Evolutionary conservation across 2,113 vertebrate species (phyloP).

Genomic region (Rafetus swinhoei): DNA sequence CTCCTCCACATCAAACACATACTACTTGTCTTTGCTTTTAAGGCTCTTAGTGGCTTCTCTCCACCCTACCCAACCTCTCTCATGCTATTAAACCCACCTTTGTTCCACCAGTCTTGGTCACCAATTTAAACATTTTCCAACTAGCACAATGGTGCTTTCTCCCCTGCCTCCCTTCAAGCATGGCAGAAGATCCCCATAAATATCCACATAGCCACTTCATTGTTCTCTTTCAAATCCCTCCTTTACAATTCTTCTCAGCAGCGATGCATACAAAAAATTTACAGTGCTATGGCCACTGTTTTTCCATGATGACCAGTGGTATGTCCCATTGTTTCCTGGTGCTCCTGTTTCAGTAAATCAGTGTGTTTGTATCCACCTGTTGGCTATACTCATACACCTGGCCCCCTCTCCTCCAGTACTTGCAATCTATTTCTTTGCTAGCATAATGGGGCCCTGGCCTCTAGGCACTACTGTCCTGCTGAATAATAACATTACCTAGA

Average conservation of each 20-base stretch:
- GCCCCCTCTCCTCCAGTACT: background rate
- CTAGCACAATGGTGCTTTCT: background rate
- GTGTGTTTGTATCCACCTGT: background rate
- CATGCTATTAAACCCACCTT: background rate
- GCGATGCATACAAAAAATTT: background rate
- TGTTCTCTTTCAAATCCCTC: background rate
- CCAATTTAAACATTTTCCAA: background rate
- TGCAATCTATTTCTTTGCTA: background rate
- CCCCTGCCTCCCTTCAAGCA: background rate
- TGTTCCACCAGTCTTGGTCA: background rate
- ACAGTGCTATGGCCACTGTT: background rate
- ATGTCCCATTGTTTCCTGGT: background rate
- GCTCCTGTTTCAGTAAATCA: background rate
- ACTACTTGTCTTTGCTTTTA: background rate
- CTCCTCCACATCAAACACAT: rapidly evolving
- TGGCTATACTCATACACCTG: background rate
- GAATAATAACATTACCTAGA: background rate
- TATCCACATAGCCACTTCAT: background rate
- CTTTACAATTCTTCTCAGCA: background rate
- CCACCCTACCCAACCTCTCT: background rate
- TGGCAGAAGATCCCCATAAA: background rate
- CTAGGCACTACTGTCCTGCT: background rate
- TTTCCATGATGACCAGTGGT: background rate
- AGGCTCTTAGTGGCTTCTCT: background rate
- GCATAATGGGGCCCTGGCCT: background rate